Base-by-base conservation (phyloP, 2,888 invertebrate genomes). In the Cantharis rustica region DNA sequence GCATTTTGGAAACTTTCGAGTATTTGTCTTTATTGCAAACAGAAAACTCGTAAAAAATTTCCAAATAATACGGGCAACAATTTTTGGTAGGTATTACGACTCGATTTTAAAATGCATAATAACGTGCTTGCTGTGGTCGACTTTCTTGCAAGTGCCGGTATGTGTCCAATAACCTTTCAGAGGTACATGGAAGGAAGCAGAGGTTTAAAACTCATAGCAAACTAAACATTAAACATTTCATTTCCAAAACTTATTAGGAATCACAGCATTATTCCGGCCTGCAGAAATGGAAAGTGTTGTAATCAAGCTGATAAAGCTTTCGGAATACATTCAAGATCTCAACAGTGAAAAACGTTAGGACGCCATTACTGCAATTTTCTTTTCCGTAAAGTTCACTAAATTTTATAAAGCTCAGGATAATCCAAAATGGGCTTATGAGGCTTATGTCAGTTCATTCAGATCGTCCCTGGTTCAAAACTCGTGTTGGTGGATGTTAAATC, bases 1-100 rank as follows among this genome's bases (percentile, higher is more conserved):
- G 81, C 79, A 81, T 81, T 81, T 81, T 79, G 79, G 80, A 76
- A 80, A 81, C 81, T 81, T 81, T 81, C 81, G 78, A 80, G 78
- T 78, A 79, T 81, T 79, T 78, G 77, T 80, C 79, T 81, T 77
- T 79, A 74, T 74, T 76, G 73, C 47, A 76, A 68, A 62, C 73
- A 68, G 73, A 73, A 71, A 76, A 62, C 73, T 71, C 71, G 76
- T 76, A 72, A 62, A 23, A 47, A 47, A 47, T 47, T 47, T 47
- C 47, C 47, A 47, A 47, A 47, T 47, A 47, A 47, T 47, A 47
- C 47, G 47, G n/a, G 47, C 47, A 47, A 47, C 47, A 47, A 47
- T 47, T 47, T 47, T 47, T 47, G 47, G 47, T 47, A 47, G 47
- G 47, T 47, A 47, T 47, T 47, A 47, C 47, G n/a, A 47, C 47